Evolutionary conservation across 2,113 vertebrate species (phyloP), one percentile per base, ranked within the genome.

Genomic region (Notothenia rossii): DNA sequence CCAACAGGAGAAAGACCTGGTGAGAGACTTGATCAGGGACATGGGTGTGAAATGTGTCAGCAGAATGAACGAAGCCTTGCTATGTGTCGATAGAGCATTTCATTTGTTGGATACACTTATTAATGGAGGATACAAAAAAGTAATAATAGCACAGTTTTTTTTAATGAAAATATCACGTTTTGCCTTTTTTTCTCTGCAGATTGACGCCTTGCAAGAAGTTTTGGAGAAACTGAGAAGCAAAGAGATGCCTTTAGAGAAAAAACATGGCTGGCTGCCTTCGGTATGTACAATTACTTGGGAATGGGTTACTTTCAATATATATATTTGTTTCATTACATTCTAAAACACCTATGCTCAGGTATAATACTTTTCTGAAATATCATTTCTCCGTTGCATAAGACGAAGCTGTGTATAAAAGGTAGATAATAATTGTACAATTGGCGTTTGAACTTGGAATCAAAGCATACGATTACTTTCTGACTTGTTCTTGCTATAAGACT

Each of bases 231-330:
- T 95, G 85, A 94, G 93, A 50, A 94, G 71, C 84, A 92, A 92
- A 81, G 91, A 93, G 51, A 92, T 93, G 73, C 95, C 94, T 1
- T 68, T 86, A 9, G 92, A 95, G 83, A 97, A 96, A 79, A 95
- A 96, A 72, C 93, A 94, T 20, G 95, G 95, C 83, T 95, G 95
- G 93, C 88, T 96, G 65, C 95, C 96, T 22, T 95, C 79, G 76
- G 96, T 96, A 93, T 49, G 94, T 83, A 64, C 7, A 1, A 40
- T 40, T 40, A 40, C 36, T 40, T 8, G 36, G 36, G 36, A 40
- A 40, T 40, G 36, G 7, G 36, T 40, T 40, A 40, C 36, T 40
- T 40, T 40, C 5, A 40, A 40, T 40, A 40, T 36, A 1, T 36
- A 1, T 8, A 1, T 7, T 40, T 40, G 7, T 40, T 40, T 7